These are phyloP conservation scores for Toxotes lorentzi DNA, from an alignment of 2,797 vertebrate genomes.

Conservation along the genomic window DNA sequence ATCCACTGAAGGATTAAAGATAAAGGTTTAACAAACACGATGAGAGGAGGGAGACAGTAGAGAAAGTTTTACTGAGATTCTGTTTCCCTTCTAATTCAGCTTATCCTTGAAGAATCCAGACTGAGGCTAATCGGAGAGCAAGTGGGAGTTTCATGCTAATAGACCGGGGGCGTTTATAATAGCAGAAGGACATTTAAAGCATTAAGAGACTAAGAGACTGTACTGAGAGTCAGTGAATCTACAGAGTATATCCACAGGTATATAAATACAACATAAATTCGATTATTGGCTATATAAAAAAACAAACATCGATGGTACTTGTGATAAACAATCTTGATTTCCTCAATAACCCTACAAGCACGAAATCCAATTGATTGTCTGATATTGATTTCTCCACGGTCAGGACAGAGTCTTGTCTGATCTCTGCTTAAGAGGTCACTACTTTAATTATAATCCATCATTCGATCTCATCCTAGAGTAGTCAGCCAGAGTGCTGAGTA, in stretches of 20 bases:
- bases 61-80: constrained; percentile 32
- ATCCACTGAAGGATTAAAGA: constrained; percentile 63
- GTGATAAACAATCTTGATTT: constrained; percentile 31
- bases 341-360: constrained; percentile 20
- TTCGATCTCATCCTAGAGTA: constrained; percentile 34
- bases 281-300: not conserved
- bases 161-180: constrained; percentile 23
- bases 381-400: constrained; percentile 66
- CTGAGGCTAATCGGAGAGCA: constrained; percentile 21
- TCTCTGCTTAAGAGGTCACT: constrained; percentile 64
- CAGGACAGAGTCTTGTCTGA: constrained; percentile 46
- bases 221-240: not conserved
- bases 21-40: constrained; percentile 45
- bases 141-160: constrained; percentile 6
- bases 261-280: not conserved
- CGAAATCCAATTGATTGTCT: constrained; percentile 52
- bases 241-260: not conserved
- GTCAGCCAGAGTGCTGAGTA: constrained; percentile 34
- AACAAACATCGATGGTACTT: constrained; percentile 6
- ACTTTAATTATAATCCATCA: constrained; percentile 69
- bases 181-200: constrained; percentile 13
- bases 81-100: constrained; percentile 24
- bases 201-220: not conserved
- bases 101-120: constrained; percentile 22
- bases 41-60: constrained; percentile 20